Evolutionary conservation across 2,113 vertebrate genomes (phyloP).

Genomic region (Opisthocomus hoazin): DNA sequence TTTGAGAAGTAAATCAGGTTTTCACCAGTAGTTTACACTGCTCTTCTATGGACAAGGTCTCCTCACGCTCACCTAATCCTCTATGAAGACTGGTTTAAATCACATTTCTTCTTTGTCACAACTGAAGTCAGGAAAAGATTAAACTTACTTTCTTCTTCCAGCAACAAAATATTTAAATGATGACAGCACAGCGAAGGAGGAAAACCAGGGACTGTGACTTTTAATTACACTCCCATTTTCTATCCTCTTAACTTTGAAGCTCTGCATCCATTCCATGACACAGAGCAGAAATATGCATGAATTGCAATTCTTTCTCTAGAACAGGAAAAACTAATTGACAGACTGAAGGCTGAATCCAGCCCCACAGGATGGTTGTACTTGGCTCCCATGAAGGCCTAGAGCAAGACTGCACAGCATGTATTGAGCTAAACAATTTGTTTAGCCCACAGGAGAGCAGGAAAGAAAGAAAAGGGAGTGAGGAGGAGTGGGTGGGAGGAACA

Average conservation of each 20-base stretch:
- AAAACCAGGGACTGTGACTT: neutral
- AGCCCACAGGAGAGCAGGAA: neutral
- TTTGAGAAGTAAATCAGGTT: neutral
- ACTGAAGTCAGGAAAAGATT: slow-evolving; percentile 14
- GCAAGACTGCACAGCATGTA: neutral
- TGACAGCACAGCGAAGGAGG: slow-evolving; percentile 2
- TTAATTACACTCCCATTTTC: slow-evolving; percentile 22
- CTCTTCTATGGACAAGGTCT: neutral
- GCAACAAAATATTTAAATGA: slow-evolving; percentile 32
- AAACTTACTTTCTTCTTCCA: neutral
- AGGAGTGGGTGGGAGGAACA: neutral
- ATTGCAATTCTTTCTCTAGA: neutral
- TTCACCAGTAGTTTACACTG: neutral
- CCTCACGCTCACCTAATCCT: neutral
- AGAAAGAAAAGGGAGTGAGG: neutral
- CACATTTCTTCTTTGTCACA: neutral
- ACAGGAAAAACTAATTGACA: slow-evolving; percentile 13
- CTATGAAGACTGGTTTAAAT: neutral
- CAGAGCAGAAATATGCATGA: slow-evolving; percentile 10
- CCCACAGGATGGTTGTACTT: neutral
- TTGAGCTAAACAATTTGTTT: neutral
- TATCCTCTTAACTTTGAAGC: slow-evolving; percentile 24
- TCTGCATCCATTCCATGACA: neutral
- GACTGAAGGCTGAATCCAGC: neutral
- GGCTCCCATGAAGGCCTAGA: neutral